phyloP scores from a whole-genome alignment of 2,113 vertebrate species.

The Deroptyus accipitrinus region DNA sequence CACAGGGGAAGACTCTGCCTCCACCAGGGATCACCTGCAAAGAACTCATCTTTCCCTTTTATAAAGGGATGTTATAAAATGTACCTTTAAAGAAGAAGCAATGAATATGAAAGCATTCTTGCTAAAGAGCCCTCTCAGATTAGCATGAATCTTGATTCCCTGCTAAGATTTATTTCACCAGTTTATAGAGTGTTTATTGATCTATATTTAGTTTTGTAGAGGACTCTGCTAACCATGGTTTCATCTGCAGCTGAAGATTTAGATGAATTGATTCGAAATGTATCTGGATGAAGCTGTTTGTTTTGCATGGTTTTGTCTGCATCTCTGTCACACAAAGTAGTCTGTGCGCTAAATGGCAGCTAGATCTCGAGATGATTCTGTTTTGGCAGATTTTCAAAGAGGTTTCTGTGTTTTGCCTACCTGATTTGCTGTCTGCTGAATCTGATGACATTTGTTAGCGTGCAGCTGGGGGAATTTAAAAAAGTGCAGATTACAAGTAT shows the following conservation, averaged over 20 bases:
- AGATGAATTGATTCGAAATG: not conserved
- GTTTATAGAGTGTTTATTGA: slow-evolving; percentile 38
- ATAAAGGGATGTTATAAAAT: not conserved
- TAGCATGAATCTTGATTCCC: slow-evolving; percentile 36
- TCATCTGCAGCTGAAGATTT: slow-evolving; percentile 23
- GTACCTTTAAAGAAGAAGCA: not conserved
- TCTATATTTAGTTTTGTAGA: not conserved
- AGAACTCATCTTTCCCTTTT: not conserved
- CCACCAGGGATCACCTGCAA: not conserved
- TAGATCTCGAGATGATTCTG: slow-evolving; percentile 55
- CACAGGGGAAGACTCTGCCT: not conserved
- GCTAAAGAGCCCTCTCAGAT: not conserved
- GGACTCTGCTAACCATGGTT: not conserved
- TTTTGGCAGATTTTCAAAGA: slow-evolving; percentile 68
- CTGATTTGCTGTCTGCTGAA: slow-evolving; percentile 66
- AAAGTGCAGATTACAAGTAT: slow-evolving; percentile 12
- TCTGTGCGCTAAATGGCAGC: slow-evolving; percentile 53
- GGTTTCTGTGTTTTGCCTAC: slow-evolving; percentile 65
- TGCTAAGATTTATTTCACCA: not conserved
- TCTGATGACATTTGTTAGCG: slow-evolving; percentile 58
- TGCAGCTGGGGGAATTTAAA: slow-evolving; percentile 33
- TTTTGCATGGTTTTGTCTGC: slow-evolving; percentile 36
- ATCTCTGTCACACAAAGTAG: slow-evolving; percentile 44
- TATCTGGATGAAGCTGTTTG: not conserved
- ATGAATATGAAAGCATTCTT: slow-evolving; percentile 21